Conservation (phyloP, 2,113 vertebrate genomes). For the Glaucomys volans region DNA sequence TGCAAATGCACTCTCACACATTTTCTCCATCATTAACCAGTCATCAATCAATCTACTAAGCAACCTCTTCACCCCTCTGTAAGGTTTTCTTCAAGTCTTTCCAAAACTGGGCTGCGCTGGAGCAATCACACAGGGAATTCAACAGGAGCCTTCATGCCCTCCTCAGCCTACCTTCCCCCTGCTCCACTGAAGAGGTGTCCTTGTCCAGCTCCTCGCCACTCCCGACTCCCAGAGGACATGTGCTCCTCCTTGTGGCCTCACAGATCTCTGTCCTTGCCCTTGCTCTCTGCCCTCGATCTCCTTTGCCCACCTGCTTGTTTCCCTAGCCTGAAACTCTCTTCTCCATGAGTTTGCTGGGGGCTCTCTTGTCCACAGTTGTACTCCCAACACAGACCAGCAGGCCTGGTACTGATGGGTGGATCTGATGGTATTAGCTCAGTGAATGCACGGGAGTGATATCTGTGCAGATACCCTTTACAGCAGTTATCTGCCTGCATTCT, state of each 20-base stretch:
- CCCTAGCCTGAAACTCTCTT: accelerated
- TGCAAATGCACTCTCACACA: neutral
- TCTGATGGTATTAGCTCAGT: neutral
- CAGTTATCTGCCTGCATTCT: neutral
- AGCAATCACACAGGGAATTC: neutral
- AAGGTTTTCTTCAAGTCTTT: neutral
- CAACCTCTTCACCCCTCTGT: neutral
- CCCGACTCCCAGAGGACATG: neutral
- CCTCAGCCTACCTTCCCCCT: neutral
- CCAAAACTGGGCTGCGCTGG: neutral
- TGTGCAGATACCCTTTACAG: neutral
- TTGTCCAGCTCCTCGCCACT: too few species aligned
- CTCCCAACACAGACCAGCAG: neutral
- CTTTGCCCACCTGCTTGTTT: neutral
- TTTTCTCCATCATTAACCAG: conserved; percentile 37
- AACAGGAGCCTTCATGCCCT: accelerated
- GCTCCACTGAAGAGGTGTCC: neutral
- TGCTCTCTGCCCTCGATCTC: too few species aligned
- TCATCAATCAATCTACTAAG: conserved; percentile 46
- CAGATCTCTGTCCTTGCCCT: neutral
- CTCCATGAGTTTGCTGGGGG: neutral
- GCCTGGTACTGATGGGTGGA: neutral
- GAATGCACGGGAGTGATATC: neutral
- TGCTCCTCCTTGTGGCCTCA: too few species aligned
- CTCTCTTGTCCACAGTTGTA: neutral